Evolutionary conservation across 2,797 vertebrate species (phyloP).

Genomic region (Echiichthys vipera): DNA sequence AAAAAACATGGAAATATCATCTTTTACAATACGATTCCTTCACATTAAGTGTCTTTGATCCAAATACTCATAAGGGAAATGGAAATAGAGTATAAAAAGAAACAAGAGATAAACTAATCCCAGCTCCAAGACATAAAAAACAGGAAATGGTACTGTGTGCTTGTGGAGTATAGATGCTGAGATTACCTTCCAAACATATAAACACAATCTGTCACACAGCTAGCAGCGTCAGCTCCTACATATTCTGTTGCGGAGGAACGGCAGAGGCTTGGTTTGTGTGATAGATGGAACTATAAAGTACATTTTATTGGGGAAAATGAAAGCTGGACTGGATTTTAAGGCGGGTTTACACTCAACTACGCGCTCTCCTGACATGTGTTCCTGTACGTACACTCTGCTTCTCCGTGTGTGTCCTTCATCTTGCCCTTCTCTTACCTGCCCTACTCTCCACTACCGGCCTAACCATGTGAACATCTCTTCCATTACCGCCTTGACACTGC

Average conservation of each 20-base stretch:
- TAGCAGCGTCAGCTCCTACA: constrained; percentile 21
- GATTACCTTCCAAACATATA: constrained; percentile 22
- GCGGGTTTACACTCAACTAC: not conserved
- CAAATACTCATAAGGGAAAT: not conserved
- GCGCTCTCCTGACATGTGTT: not conserved
- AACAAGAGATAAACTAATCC: not conserved
- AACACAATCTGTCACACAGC: constrained; percentile 50
- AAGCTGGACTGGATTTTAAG: not conserved
- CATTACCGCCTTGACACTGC: constrained; percentile 76
- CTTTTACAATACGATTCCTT: too few relatives aligned
- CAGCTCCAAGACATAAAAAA: not conserved
- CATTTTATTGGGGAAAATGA: not conserved
- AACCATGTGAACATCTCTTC: constrained; percentile 65
- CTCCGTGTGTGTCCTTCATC: constrained; percentile 56
- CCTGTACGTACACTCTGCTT: not conserved
- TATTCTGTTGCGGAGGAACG: constrained; percentile 19
- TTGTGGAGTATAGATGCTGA: constrained; percentile 13
- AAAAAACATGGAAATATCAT: too few relatives aligned
- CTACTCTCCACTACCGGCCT: constrained; percentile 22
- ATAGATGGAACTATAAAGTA: not conserved
- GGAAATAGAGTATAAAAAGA: not conserved
- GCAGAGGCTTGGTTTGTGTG: not conserved
- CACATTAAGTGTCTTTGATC: not conserved
- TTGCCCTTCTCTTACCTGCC: constrained; percentile 48
- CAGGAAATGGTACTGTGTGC: not conserved